Evolutionary conservation across 2,113 vertebrate genomes (phyloP).

Genomic region (Rostratula benghalensis): DNA sequence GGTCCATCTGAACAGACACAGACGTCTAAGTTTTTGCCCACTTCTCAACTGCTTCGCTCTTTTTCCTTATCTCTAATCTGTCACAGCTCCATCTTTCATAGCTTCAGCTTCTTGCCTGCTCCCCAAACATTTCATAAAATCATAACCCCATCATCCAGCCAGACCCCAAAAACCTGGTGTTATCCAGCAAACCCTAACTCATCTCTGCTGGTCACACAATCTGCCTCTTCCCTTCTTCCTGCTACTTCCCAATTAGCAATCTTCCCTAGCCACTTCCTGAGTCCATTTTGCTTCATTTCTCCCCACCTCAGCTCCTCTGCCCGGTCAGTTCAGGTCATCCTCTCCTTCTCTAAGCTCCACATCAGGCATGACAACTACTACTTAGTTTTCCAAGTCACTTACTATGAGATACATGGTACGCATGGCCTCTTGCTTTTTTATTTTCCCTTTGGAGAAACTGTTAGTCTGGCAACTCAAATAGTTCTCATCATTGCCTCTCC

Average conservation of each 20-base stretch:
- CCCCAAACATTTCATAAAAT: neutral
- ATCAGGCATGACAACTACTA: neutral
- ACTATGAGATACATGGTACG: neutral
- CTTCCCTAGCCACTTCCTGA: neutral
- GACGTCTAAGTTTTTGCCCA: neutral
- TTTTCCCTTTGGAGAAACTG: neutral
- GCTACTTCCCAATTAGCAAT: neutral
- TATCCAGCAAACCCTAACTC: neutral
- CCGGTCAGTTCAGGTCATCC: neutral
- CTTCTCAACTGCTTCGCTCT: neutral
- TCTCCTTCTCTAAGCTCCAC: neutral
- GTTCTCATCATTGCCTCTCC: neutral
- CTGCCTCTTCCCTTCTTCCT: neutral
- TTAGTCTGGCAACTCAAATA: neutral
- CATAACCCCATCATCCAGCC: neutral
- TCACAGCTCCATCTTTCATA: neutral
- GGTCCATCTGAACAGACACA: neutral
- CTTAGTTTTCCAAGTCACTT: neutral
- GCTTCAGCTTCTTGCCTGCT: neutral
- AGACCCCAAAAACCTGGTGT: neutral
- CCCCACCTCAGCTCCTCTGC: neutral
- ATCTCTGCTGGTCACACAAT: neutral
- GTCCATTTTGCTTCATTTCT: neutral
- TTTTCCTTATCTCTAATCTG: neutral
- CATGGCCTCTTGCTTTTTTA: neutral